Conservation (phyloP, 2,888 invertebrate genomes). For the Stenodema calcarata region DNA sequence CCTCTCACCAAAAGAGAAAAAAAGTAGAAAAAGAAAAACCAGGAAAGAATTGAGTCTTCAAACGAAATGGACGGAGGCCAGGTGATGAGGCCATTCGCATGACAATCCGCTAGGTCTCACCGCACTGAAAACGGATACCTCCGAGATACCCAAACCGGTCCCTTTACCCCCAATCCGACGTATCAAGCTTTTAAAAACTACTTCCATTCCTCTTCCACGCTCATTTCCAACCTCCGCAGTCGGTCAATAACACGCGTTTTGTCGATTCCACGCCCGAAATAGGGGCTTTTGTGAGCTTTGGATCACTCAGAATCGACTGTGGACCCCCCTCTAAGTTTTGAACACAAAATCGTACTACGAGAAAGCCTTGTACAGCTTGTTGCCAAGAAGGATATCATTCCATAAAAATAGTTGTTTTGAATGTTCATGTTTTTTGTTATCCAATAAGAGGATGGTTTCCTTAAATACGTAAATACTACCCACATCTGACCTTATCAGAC, state of each 20-base stretch:
- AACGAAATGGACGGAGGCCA: background rate
- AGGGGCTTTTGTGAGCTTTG: background rate
- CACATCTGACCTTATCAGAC: too few species aligned
- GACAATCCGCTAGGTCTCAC: conserved; percentile 44
- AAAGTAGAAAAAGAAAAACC: background rate
- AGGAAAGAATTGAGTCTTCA: conserved; percentile 1
- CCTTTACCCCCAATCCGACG: background rate
- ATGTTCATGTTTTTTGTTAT: background rate
- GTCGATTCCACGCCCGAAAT: background rate
- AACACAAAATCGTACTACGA: background rate
- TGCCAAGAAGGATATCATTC: background rate
- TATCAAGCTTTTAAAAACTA: conserved; percentile 20
- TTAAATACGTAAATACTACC: too few species aligned
- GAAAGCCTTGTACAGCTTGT: background rate
- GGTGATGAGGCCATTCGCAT: conserved; percentile 45
- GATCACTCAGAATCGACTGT: background rate
- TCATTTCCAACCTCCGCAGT: background rate
- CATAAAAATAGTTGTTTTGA: background rate
- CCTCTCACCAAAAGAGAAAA: background rate
- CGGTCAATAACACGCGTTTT: background rate
- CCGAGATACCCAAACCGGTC: conserved; percentile 35
- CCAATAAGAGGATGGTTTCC: background rate
- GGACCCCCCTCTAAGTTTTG: background rate
- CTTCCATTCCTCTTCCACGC: background rate
- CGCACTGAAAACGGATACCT: conserved; percentile 39